Percentiles rank a stretch among this genome's conserved stretches.
These are phyloP conservation scores for Coendou prehensilis DNA, from an alignment of 2,797 vertebrate genomes.

Conservation along the genomic window DNA sequence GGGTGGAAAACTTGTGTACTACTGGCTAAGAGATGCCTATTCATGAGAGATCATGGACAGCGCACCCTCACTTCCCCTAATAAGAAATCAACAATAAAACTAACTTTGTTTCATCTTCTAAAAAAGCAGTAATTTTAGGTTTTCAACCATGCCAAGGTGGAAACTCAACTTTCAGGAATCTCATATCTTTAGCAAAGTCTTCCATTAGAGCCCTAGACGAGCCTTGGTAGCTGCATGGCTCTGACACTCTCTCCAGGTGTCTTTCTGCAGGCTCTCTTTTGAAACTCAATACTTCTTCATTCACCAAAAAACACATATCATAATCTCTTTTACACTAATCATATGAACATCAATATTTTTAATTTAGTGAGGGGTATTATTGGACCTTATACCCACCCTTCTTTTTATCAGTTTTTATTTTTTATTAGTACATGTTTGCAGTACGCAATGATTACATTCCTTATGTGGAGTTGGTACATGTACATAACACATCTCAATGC, in stretches of 20 bases:
- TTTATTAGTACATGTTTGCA: background rate
- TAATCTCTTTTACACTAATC: background rate
- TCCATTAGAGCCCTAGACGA: background rate
- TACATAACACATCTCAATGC: background rate
- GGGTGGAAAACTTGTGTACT: background rate
- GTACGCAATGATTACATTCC: background rate
- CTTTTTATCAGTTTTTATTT: background rate
- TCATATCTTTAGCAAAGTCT: background rate
- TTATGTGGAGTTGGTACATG: background rate
- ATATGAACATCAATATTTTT: background rate
- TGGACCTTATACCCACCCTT: background rate
- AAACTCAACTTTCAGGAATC: background rate
- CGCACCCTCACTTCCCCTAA: background rate
- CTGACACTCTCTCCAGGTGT: background rate
- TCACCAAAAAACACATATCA: background rate
- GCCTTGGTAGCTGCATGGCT: background rate
- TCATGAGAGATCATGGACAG: background rate
- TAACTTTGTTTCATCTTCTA: constrained; percentile 45
- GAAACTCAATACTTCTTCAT: background rate
- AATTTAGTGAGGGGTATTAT: background rate
- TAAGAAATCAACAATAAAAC: background rate
- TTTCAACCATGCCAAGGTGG: background rate
- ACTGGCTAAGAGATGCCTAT: background rate
- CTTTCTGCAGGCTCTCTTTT: background rate
- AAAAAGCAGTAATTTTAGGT: background rate